These are phyloP conservation scores for Latrodectus hesperus DNA, from an alignment of 2,888 invertebrate genomes.

Conservation along the genomic window DNA sequence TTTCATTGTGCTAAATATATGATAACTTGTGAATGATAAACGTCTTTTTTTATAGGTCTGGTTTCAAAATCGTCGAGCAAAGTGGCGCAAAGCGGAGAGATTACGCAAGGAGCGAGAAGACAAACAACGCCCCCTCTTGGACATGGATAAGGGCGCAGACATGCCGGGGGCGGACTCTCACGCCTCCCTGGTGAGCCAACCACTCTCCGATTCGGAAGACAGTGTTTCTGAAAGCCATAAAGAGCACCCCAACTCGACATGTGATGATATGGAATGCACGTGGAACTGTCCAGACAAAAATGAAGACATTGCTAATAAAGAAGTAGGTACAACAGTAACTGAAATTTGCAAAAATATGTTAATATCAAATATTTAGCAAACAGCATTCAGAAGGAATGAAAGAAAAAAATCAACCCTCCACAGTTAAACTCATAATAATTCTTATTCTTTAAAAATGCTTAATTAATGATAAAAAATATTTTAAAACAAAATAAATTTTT, in stretches of 20 bases:
- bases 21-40: background rate
- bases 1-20: background rate
- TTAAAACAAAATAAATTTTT: too few relatives aligned
- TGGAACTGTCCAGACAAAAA: conserved; percentile 43
- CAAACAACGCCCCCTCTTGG: conserved; percentile 28
- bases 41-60: conserved; percentile 81
- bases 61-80: conserved; percentile 94
- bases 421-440: too few relatives aligned
- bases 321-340: background rate
- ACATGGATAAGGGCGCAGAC: conserved; percentile 15
- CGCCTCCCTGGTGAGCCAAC: background rate
- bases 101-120: conserved; percentile 84
- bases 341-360: too few relatives aligned
- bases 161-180: background rate
- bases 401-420: too few relatives aligned
- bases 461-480: too few relatives aligned
- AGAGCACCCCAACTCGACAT: background rate
- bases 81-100: conserved; percentile 93
- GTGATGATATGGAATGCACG: conserved; percentile 28
- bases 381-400: too few relatives aligned
- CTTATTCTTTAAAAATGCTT: too few relatives aligned
- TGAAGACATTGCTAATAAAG: conserved; percentile 4
- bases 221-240: conserved; percentile 30
- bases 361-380: too few relatives aligned
- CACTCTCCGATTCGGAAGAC: conserved; percentile 38